Conservation (phyloP, 1,140 invertebrate genomes). For the Scaptodrosophila lebanonensis region DNA sequence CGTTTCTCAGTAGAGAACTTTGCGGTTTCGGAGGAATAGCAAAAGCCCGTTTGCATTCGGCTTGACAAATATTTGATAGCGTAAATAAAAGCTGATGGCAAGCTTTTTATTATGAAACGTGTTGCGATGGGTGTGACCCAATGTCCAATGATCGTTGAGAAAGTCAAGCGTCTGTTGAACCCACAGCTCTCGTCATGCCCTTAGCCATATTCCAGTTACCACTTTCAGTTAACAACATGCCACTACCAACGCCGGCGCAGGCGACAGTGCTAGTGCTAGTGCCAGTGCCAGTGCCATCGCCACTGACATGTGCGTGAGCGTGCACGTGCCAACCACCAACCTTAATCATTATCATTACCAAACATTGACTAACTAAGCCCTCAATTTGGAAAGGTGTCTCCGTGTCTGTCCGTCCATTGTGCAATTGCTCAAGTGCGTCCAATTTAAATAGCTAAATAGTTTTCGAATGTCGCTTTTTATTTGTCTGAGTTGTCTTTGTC, state of each 20-base stretch:
- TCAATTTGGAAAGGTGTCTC: constrained; percentile 69
- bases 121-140: constrained; percentile 2
- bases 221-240: too few relatives aligned
- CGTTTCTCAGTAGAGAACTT: constrained; percentile 2
- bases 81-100: constrained; percentile 10
- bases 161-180: too few relatives aligned
- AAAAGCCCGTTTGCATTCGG: constrained; percentile 38
- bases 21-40: neutral
- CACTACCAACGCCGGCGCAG: too few relatives aligned
- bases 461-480: constrained; percentile 39
- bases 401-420: constrained; percentile 41
- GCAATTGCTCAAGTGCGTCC: constrained; percentile 52
- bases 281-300: too few relatives aligned
- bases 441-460: constrained; percentile 69
- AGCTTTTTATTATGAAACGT: constrained; percentile 29
- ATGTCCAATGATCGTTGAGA: constrained; percentile 31
- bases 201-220: too few relatives aligned
- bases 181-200: too few relatives aligned
- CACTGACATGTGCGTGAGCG: too few relatives aligned
- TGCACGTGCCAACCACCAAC: too few relatives aligned
- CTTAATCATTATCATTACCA: constrained; percentile 71
- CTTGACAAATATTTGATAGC: constrained; percentile 43
- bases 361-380: constrained; percentile 60
- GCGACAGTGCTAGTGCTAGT: constrained; percentile 19
- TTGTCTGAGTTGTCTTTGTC: constrained; percentile 19